A percentile compares a stretch with the other conserved stretches of the same genome.
Evolutionary conservation across 2,113 vertebrate genomes (phyloP).

Genomic region (Cygnus buccinator): DNA sequence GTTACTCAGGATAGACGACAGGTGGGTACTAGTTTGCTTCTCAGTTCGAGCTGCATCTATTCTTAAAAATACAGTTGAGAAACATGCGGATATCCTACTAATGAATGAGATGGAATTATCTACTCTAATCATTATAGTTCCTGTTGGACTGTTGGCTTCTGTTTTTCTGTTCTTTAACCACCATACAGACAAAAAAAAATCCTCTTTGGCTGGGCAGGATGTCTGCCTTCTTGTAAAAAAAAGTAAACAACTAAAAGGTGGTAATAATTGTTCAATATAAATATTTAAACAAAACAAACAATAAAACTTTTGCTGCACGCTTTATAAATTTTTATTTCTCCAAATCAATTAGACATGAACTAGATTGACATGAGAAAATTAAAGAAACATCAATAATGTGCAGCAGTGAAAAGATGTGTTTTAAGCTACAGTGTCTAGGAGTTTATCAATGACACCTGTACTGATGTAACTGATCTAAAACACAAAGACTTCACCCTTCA

Average conservation of each 20-base stretch:
- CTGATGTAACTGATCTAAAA: background rate
- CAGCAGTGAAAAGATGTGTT: background rate
- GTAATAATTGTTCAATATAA: background rate
- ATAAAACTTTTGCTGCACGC: background rate
- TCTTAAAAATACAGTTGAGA: background rate
- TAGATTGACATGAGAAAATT: background rate
- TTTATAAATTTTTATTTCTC: background rate
- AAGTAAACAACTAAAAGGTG: background rate
- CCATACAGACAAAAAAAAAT: background rate
- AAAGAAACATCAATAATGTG: background rate
- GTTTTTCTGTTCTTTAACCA: background rate
- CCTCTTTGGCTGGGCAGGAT: background rate
- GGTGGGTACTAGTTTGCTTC: background rate
- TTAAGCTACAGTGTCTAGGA: background rate
- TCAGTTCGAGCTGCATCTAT: background rate
- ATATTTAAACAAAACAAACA: too few species aligned
- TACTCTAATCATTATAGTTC: background rate
- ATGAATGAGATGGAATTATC: background rate
- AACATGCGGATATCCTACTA: background rate
- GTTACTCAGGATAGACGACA: background rate
- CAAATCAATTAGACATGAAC: background rate
- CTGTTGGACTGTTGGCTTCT: background rate
- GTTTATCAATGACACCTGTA: background rate
- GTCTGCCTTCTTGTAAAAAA: background rate
- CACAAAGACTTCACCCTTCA: background rate